Base-by-base conservation (phyloP, 2,113 vertebrate genomes). In the Rhinopomastus cyanomelas region DNA sequence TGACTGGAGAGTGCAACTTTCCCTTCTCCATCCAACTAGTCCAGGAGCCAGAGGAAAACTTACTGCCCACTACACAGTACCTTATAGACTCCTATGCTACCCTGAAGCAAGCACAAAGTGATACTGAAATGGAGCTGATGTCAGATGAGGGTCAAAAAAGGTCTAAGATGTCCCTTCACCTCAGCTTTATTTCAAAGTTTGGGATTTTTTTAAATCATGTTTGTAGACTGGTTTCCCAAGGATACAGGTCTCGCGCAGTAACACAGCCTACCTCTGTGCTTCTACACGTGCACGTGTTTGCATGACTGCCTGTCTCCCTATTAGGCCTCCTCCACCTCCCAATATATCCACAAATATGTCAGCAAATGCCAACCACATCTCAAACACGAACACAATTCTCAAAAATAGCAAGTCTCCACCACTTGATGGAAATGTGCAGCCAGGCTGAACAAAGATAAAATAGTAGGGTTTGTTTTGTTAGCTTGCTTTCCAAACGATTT, bases 401-500 rank as follows among this genome's bases (percentile, higher is more conserved):
- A 85, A 95, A 93, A 93, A 94, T 88, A 95, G 69, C 52, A 94
- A 68, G 74, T 92, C 94, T 94, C 90, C 83, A 88, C 57, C 92
- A 49, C 92, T 95, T 89, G 91, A 69, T 61, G 84, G 72, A 88
- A 92, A 90, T 2, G 36, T 9, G 62, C 67, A 76, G 85, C 73
- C 32, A 79, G 27, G 74, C 59, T 90, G 66, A 86, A 84, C 36
- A 77, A 27, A 85, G 39, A 90, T 48, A 82, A 86, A 95, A 92
- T 52, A 94, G 37, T 81, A 87, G 37, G 46, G 74, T 51, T 85
- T 90, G 74, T 83, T 94, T 89, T 86, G 37, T 67, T 91, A 78
- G 56, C 55, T 90, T 76, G 18, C 49, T 81, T 89, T 84, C 59
- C 64, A 91, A 81, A 61, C 0, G 0, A 46, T 79, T 80, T 48